phyloP scores from a whole-genome alignment of 1,140 invertebrate species.

The Drosophila ambigua region DNA sequence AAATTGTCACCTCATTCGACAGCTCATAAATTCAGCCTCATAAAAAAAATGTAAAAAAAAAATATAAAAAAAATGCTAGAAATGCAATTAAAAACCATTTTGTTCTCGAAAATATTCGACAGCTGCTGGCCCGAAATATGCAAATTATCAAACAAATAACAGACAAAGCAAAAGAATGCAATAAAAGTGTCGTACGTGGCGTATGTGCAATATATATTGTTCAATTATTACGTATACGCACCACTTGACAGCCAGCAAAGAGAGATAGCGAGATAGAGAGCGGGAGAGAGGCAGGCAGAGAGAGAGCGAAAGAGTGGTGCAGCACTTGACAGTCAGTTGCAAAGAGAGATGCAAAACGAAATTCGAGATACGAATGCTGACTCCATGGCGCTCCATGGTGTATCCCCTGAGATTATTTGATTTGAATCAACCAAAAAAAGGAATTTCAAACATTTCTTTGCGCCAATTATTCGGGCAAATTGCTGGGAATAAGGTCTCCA shows the following conservation, averaged over 20 bases:
- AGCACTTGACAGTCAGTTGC: too few species aligned
- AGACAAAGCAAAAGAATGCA: conserved; percentile 3
- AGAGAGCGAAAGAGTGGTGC: too few species aligned
- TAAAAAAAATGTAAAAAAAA: not conserved
- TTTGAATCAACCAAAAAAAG: not conserved
- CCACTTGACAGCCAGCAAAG: conserved; percentile 13
- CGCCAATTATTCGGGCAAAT: not conserved
- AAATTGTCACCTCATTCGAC: too few species aligned
- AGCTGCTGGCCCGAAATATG: conserved; percentile 26
- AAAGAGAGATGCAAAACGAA: too few species aligned
- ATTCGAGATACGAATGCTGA: too few species aligned
- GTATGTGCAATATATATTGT: conserved; percentile 15
- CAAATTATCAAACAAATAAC: conserved; percentile 25
- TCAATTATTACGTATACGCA: conserved; percentile 25
- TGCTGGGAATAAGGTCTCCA: too few species aligned
- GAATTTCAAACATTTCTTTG: not conserved
- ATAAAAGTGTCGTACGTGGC: conserved; percentile 16
- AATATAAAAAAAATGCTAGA: not conserved
- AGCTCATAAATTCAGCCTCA: not conserved
- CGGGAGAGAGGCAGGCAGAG: too few species aligned
- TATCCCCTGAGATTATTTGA: not conserved
- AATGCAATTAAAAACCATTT: conserved; percentile 48
- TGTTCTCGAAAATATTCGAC: conserved; percentile 15
- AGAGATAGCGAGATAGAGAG: not conserved
- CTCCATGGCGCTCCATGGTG: too few species aligned